phyloP scores from a whole-genome alignment of 2,113 vertebrate genomes.

The Tiliqua scincoides region DNA sequence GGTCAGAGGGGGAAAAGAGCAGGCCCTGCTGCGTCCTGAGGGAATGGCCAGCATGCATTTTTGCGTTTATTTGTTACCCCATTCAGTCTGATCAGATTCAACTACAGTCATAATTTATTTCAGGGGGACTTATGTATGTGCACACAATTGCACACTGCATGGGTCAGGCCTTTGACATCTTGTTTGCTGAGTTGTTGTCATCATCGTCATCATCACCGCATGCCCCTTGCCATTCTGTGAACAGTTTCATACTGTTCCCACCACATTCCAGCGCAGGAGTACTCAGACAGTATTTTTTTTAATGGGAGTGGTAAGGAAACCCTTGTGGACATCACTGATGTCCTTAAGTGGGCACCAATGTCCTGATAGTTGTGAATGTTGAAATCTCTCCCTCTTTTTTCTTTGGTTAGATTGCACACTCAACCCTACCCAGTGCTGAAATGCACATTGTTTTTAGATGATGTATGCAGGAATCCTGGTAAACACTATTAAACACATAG shows the following conservation, averaged over 20 bases:
- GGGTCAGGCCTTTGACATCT: not conserved
- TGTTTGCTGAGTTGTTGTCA: not conserved
- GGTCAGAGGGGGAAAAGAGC: not conserved
- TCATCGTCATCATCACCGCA: too few relatives aligned
- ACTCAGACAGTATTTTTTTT: not conserved
- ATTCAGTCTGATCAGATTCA: not conserved
- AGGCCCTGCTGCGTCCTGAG: not conserved
- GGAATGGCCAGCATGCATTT: not conserved
- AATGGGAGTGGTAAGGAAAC: not conserved
- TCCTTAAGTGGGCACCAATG: too few relatives aligned
- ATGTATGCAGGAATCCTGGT: too few relatives aligned
- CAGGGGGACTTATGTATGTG: not conserved
- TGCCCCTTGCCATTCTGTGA: not conserved
- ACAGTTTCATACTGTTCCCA: not conserved
- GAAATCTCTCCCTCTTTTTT: too few relatives aligned
- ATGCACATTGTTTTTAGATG: too few relatives aligned
- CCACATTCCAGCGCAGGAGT: not conserved
- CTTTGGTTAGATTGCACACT: too few relatives aligned
- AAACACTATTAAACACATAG: too few relatives aligned
- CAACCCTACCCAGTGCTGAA: too few relatives aligned
- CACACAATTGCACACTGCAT: too few relatives aligned
- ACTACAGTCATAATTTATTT: conserved; percentile 5
- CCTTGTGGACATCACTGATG: too few relatives aligned
- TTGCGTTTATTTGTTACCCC: not conserved
- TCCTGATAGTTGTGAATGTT: too few relatives aligned